Percentiles rank a stretch among this genome's conserved stretches.
phyloP scores from a whole-genome alignment of 2,888 invertebrate species.

The Caenorhabditis sp. region DNA sequence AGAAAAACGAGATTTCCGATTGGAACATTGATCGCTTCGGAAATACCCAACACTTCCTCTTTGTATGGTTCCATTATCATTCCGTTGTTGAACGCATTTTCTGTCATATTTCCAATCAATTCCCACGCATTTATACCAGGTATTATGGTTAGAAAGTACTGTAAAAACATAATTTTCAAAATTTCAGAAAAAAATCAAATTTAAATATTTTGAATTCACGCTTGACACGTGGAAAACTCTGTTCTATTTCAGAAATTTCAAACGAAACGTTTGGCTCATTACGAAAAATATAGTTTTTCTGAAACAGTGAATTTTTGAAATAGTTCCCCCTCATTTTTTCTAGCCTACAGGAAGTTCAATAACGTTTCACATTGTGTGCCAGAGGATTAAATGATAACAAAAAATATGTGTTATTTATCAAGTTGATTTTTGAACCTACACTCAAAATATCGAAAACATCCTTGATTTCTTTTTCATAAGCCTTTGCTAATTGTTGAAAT shows the following conservation, averaged over 20 bases:
- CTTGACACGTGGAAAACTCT: too few relatives aligned
- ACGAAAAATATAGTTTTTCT: too few relatives aligned
- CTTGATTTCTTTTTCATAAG: slow-evolving; percentile 54
- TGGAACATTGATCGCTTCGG: slow-evolving; percentile 51
- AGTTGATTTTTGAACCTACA: slow-evolving; percentile 18
- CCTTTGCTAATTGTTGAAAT: slow-evolving; percentile 47
- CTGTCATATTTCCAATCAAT: slow-evolving; percentile 51
- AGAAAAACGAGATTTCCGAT: slow-evolving; percentile 59
- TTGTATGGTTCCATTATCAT: slow-evolving; percentile 55
- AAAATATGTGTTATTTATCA: neutral
- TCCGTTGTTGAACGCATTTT: slow-evolving; percentile 45
- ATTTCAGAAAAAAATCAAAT: neutral
- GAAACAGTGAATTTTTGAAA: too few relatives aligned
- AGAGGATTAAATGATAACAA: neutral
- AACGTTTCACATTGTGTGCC: neutral
- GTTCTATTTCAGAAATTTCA: too few relatives aligned
- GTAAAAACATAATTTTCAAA: slow-evolving; percentile 2
- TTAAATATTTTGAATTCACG: too few relatives aligned
- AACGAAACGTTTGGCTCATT: too few relatives aligned
- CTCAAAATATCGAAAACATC: slow-evolving; percentile 53
- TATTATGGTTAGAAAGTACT: slow-evolving; percentile 52
- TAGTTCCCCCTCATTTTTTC: neutral
- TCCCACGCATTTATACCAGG: slow-evolving; percentile 50
- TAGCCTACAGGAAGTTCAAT: neutral
- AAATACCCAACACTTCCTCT: slow-evolving; percentile 60